These are phyloP conservation scores for Oreohelix idahoensis DNA, from an alignment of 1,140 invertebrate genomes.

Conservation along the genomic window DNA sequence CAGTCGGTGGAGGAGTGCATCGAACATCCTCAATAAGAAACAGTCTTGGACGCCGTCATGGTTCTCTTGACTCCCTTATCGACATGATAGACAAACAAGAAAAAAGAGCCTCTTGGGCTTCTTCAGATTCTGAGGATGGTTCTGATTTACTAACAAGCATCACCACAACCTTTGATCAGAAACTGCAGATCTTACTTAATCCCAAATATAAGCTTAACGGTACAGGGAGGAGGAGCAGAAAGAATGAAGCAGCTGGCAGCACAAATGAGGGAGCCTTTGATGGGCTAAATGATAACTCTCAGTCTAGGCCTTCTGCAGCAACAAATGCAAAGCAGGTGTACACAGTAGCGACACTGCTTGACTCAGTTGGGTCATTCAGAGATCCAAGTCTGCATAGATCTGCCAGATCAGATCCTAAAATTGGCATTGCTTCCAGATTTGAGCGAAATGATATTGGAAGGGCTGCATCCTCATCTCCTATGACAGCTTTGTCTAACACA, in stretches of 20 bases:
- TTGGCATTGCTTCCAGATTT: constrained; percentile 69
- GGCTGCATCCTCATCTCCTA: constrained; percentile 30
- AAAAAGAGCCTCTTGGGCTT: constrained; percentile 57
- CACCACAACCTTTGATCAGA: constrained; percentile 83
- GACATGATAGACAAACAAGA: constrained; percentile 72
- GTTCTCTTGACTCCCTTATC: constrained; percentile 80
- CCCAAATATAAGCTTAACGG: constrained; percentile 61
- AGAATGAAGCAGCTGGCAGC: constrained; percentile 65
- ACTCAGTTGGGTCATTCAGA: constrained; percentile 48
- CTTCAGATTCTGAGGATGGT: constrained; percentile 76
- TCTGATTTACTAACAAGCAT: constrained; percentile 80
- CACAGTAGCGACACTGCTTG: constrained; percentile 5
- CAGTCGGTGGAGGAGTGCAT: background rate
- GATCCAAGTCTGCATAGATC: constrained; percentile 69
- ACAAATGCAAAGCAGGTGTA: background rate
- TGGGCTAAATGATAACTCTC: background rate
- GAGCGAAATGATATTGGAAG: constrained; percentile 51
- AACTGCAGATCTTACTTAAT: constrained; percentile 78
- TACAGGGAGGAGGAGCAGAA: constrained; percentile 30
- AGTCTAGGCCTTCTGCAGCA: background rate
- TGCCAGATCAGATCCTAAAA: constrained; percentile 63
- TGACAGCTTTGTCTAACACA: constrained; percentile 10
- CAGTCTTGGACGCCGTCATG: constrained; percentile 60
- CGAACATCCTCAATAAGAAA: background rate
- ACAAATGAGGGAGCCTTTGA: background rate